A percentile compares a stretch with the other conserved stretches of the same genome.
phyloP scores from a whole-genome alignment of 1,140 invertebrate genomes.

The Drosophila ananassae region DNA sequence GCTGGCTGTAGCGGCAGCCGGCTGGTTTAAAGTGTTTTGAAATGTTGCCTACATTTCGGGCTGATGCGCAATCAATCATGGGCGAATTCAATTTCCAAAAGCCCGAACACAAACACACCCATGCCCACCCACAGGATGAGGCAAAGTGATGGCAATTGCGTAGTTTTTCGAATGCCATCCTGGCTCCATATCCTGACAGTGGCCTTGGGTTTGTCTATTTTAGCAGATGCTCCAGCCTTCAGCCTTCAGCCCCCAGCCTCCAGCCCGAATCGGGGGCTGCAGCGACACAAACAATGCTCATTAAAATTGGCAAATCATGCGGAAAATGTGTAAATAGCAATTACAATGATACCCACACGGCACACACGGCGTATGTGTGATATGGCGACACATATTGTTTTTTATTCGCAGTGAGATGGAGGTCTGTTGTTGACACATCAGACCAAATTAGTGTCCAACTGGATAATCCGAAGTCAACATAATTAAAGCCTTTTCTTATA shows the following conservation, averaged over 20 bases:
- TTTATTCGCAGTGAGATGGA: constrained; percentile 10
- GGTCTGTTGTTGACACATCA: background rate
- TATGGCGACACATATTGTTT: constrained; percentile 10
- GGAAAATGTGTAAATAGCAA: constrained; percentile 79
- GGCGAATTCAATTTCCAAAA: constrained; percentile 75
- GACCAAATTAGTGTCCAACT: background rate
- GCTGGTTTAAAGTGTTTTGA: constrained; percentile 32
- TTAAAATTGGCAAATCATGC: constrained; percentile 80
- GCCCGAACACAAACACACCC: constrained; percentile 15
- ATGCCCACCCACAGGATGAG: constrained; percentile 9
- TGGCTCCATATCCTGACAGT: constrained; percentile 9
- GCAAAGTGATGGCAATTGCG: constrained; percentile 31
- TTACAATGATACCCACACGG: constrained; percentile 36
- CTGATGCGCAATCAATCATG: constrained; percentile 76
- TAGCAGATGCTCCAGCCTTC: constrained; percentile 30
- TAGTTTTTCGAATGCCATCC: constrained; percentile 38
- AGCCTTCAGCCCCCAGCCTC: background rate
- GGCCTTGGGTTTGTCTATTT: constrained; percentile 59
- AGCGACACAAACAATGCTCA: constrained; percentile 71
- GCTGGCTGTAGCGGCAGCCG: constrained; percentile 1
- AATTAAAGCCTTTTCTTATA: background rate
- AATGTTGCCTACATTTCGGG: constrained; percentile 61
- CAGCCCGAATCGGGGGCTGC: constrained; percentile 29
- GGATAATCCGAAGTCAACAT: background rate
- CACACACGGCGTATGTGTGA: constrained; percentile 40